These are phyloP conservation scores for Phaethon lepturus DNA, from an alignment of 2,113 vertebrate genomes.

Conservation along the genomic window DNA sequence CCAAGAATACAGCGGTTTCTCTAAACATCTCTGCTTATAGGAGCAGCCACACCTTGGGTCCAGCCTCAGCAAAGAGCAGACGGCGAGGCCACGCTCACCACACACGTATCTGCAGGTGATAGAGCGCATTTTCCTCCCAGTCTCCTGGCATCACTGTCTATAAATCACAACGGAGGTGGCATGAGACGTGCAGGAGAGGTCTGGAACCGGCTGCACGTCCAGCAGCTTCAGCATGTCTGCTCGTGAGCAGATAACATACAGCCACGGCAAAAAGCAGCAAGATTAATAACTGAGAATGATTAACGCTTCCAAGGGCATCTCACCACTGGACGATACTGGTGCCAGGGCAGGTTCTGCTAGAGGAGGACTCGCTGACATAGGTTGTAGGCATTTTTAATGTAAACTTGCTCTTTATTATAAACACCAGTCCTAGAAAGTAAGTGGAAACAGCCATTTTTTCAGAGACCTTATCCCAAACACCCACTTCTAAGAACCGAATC, in stretches of 20 bases:
- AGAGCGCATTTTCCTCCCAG: fast-evolving
- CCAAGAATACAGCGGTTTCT: neutral
- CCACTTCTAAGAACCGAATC: neutral
- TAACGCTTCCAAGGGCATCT: neutral
- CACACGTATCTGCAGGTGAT: neutral
- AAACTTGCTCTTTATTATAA: neutral
- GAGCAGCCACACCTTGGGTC: neutral
- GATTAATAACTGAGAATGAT: neutral
- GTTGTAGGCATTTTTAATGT: neutral
- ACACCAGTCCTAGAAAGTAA: neutral
- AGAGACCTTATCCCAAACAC: neutral
- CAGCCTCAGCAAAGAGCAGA: neutral
- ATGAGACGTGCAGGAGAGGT: neutral
- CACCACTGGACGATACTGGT: neutral
- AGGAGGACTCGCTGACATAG: neutral
- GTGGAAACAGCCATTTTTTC: neutral
- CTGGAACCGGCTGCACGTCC: neutral
- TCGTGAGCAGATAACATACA: neutral
- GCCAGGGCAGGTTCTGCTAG: neutral
- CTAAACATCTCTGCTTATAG: neutral
- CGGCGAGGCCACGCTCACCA: fast-evolving
- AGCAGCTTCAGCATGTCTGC: neutral
- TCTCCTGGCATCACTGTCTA: neutral
- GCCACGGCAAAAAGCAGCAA: neutral
- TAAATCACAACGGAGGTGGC: neutral